Conservation (phyloP, 2,113 vertebrate species). For the Hippoglossus stenolepis region DNA sequence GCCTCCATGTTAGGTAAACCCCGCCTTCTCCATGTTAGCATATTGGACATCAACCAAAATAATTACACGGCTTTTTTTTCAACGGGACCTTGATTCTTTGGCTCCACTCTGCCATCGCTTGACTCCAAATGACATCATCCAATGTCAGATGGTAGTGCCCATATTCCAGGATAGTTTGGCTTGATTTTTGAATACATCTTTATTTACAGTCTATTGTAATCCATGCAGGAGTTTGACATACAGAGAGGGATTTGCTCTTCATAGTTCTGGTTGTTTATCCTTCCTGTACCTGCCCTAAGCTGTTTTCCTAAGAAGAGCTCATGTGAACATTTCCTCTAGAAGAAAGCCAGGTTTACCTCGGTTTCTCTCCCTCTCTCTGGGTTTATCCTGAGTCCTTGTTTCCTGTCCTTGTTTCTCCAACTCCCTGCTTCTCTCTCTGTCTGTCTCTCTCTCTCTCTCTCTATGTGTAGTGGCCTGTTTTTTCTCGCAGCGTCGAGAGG, state of each 20-base stretch:
- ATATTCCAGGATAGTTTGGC: too few species aligned
- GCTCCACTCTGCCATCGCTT: too few species aligned
- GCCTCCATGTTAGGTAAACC: neutral
- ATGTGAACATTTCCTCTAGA: conserved; percentile 4
- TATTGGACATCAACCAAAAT: neutral
- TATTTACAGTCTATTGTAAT: too few species aligned
- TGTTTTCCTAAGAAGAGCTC: neutral
- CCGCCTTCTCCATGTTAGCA: neutral
- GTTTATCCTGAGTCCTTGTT: conserved; percentile 44
- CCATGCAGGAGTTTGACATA: neutral
- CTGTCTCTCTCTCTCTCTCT: conserved; percentile 9
- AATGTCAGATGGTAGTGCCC: too few species aligned
- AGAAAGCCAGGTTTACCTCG: neutral
- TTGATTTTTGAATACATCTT: too few species aligned
- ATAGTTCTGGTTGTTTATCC: conserved; percentile 16
- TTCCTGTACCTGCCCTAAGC: conserved; percentile 14
- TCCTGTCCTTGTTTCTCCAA: conserved; percentile 35
- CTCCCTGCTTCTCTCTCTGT: conserved; percentile 9
- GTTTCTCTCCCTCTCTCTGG: conserved; percentile 21
- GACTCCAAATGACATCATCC: too few species aligned
- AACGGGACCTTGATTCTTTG: too few species aligned
- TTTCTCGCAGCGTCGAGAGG: conserved; percentile 44
- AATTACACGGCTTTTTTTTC: too few species aligned
- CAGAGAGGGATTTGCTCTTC: neutral
- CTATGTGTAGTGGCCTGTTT: conserved; percentile 61